These are phyloP conservation scores for Temnopleurus reevesii DNA, from an alignment of 53 echinoderm and acorn worm genomes.

Conservation along the genomic window DNA sequence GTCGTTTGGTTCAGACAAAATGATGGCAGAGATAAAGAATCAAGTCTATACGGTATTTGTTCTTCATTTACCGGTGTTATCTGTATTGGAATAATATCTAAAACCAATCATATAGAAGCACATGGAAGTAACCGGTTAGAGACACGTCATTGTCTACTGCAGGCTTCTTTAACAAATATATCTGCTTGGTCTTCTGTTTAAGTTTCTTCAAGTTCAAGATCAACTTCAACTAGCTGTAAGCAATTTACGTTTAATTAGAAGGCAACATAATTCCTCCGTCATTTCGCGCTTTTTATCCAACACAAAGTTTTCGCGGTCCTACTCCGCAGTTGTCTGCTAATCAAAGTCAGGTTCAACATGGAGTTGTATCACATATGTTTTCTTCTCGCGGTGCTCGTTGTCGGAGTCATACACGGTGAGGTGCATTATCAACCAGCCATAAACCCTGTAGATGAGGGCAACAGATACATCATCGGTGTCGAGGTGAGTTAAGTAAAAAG, in stretches of 20 bases:
- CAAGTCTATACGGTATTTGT: too few species aligned
- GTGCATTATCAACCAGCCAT: neutral
- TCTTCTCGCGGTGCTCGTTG: neutral
- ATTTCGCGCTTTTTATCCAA: too few species aligned
- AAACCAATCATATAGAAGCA: slow-evolving; percentile 22
- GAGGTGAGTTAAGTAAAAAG: neutral
- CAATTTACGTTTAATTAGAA: too few species aligned
- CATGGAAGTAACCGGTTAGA: neutral
- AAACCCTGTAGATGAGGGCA: neutral
- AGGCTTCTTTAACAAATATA: too few species aligned
- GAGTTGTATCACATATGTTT: neutral
- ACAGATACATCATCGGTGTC: slow-evolving; percentile 23
- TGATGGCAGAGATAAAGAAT: neutral
- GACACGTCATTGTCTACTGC: slow-evolving; percentile 31
- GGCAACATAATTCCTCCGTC: too few species aligned
- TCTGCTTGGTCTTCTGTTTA: too few species aligned
- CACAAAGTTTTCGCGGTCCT: neutral
- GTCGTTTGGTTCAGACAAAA: neutral
- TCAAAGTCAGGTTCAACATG: neutral
- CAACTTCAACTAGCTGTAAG: too few species aligned
- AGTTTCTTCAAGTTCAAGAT: too few species aligned
- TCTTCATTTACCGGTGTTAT: neutral
- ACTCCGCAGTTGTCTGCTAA: neutral
- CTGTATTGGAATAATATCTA: neutral
- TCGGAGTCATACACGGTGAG: neutral